These are phyloP conservation scores for Forbesichthys papilliferus DNA, from an alignment of 2,113 vertebrate species.

Conservation along the genomic window DNA sequence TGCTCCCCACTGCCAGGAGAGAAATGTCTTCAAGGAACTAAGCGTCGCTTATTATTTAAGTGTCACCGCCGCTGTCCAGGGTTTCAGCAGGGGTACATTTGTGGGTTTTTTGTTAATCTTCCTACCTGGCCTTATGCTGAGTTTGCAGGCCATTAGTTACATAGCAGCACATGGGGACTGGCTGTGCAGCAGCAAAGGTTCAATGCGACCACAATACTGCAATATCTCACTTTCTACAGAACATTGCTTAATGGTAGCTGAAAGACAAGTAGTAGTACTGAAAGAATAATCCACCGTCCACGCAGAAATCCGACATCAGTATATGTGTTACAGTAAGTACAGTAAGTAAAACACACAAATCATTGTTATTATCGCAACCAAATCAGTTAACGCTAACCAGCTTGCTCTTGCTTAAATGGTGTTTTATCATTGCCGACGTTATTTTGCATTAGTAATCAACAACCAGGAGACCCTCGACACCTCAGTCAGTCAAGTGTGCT, in stretches of 20 bases:
- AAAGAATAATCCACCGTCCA: conserved; percentile 38
- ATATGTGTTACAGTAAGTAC: not conserved
- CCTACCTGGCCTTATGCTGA: conserved; percentile 50
- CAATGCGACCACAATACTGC: conserved; percentile 33
- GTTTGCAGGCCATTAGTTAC: conserved; percentile 59
- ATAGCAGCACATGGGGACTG: conserved; percentile 41
- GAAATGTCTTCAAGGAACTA: conserved; percentile 55
- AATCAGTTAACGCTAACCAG: too few relatives aligned
- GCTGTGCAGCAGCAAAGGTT: conserved; percentile 36
- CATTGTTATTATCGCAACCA: too few relatives aligned
- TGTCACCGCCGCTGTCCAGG: conserved; percentile 53
- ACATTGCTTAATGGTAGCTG: conserved; percentile 38
- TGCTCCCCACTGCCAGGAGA: conserved; percentile 46
- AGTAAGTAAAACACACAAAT: conserved; percentile 17
- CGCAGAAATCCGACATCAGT: conserved; percentile 15
- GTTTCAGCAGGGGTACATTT: conserved; percentile 52
- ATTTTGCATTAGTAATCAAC: too few relatives aligned
- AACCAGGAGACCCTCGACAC: too few relatives aligned
- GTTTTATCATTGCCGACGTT: too few relatives aligned
- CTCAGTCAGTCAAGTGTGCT: too few relatives aligned
- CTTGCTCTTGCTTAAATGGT: too few relatives aligned
- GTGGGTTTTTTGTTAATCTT: conserved; percentile 54
- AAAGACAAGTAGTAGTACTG: conserved; percentile 48
- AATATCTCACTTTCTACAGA: conserved; percentile 48
- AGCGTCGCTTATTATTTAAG: conserved; percentile 71